Evolutionary conservation across 1,140 invertebrate genomes (phyloP).

Genomic region (Mycetomoellerius zeteki): DNA sequence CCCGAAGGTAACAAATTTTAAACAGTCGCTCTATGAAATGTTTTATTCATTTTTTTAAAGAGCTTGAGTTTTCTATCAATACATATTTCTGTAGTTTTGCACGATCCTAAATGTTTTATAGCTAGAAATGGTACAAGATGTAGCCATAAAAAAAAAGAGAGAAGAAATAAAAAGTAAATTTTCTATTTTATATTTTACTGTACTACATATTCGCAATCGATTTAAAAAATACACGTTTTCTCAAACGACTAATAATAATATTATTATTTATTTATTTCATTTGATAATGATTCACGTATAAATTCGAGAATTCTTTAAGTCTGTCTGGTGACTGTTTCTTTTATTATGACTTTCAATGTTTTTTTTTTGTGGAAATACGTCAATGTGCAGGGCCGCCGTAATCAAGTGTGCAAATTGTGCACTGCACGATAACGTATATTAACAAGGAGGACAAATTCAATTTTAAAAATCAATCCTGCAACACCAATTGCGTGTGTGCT

Average conservation of each 20-base stretch:
- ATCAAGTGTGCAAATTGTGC: too few species aligned
- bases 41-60: slow-evolving; percentile 8
- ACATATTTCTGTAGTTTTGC: not conserved
- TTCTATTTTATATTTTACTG: not conserved
- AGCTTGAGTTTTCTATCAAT: not conserved
- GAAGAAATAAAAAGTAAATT: not conserved
- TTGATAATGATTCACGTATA: not conserved
- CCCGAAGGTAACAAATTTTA: slow-evolving; percentile 10
- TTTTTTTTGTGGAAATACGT: not conserved
- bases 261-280: not conserved
- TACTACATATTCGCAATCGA: not conserved
- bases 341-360: not conserved
- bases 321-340: not conserved
- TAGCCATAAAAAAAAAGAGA: not conserved
- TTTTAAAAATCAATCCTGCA: too few species aligned
- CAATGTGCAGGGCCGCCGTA: too few species aligned
- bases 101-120: not conserved
- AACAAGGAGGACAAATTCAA: too few species aligned
- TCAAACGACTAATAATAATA: not conserved
- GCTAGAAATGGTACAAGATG: not conserved
- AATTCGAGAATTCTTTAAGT: slow-evolving; percentile 8
- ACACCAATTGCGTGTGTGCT: too few species aligned
- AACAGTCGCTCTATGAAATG: slow-evolving; percentile 8
- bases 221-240: not conserved
- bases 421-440: too few species aligned